phyloP scores from a whole-genome alignment of 2,888 invertebrate genomes.

The Marasmarcha lunaedactyla region DNA sequence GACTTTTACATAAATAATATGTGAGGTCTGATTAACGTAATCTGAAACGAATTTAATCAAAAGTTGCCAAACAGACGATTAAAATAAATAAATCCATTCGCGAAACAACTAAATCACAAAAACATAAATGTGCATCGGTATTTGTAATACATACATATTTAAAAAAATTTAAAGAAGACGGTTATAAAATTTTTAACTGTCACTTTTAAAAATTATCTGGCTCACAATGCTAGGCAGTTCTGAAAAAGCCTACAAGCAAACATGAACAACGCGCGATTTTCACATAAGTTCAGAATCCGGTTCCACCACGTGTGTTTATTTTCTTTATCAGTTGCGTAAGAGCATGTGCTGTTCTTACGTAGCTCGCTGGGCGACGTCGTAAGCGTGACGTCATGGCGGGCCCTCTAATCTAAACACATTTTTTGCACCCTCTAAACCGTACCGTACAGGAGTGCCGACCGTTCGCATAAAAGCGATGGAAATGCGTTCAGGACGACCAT shows the following conservation, averaged over 20 bases:
- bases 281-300: constrained; percentile 1
- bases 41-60: too few relatives aligned
- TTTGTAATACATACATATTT: too few relatives aligned
- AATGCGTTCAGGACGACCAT: constrained; percentile 65
- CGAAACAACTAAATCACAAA: too few relatives aligned
- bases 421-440: constrained; percentile 65
- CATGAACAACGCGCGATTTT: background rate
- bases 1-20: too few relatives aligned
- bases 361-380: constrained; percentile 42
- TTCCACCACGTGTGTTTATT: constrained; percentile 42
- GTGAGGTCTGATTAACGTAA: too few relatives aligned
- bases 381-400: constrained; percentile 54
- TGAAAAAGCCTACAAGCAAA: background rate
- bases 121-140: too few relatives aligned
- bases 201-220: too few relatives aligned
- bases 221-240: too few relatives aligned
- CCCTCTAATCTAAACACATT: constrained; percentile 58
- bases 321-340: constrained; percentile 52
- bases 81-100: too few relatives aligned
- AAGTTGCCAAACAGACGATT: too few relatives aligned
- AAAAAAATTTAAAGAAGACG: too few relatives aligned
- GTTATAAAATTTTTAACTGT: too few relatives aligned
- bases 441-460: constrained; percentile 45
- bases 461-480: constrained; percentile 60
- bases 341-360: constrained; percentile 49